These are phyloP conservation scores for Rhinopomastus cyanomelas DNA, from an alignment of 2,113 vertebrate species.

Conservation along the genomic window DNA sequence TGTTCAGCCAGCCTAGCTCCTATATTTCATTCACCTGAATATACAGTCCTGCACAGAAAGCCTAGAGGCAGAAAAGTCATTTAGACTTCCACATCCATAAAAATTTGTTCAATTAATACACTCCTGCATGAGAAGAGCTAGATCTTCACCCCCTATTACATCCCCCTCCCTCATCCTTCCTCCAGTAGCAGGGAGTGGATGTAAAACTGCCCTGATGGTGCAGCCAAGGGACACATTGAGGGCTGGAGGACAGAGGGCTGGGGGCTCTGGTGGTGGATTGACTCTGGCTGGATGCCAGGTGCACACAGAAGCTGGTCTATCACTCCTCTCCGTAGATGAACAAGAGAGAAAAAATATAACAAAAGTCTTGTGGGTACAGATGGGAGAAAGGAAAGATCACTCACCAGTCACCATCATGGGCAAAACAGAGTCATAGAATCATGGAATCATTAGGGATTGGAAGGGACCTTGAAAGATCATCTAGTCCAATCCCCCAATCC, in stretches of 20 bases:
- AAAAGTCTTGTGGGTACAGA: rapidly evolving
- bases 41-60: constrained; percentile 9
- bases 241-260: background rate
- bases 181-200: background rate
- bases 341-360: background rate
- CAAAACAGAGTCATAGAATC: background rate
- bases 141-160: background rate
- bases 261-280: background rate
- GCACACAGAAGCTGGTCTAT: background rate
- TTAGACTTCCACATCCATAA: constrained; percentile 50
- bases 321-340: background rate
- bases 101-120: constrained; percentile 58
- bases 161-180: background rate
- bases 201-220: background rate
- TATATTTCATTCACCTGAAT: constrained; percentile 43
- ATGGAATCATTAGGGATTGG: too few relatives aligned
- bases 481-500: too few relatives aligned
- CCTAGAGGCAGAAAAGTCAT: constrained; percentile 57
- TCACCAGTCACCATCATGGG: background rate
- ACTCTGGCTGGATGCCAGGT: background rate
- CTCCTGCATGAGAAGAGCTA: background rate
- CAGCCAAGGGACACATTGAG: rapidly evolving
- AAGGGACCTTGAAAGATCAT: too few relatives aligned
- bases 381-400: background rate
- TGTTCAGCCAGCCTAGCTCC: background rate